phyloP scores from a whole-genome alignment of 2,797 vertebrate genomes.

The Gorsachius magnificus region DNA sequence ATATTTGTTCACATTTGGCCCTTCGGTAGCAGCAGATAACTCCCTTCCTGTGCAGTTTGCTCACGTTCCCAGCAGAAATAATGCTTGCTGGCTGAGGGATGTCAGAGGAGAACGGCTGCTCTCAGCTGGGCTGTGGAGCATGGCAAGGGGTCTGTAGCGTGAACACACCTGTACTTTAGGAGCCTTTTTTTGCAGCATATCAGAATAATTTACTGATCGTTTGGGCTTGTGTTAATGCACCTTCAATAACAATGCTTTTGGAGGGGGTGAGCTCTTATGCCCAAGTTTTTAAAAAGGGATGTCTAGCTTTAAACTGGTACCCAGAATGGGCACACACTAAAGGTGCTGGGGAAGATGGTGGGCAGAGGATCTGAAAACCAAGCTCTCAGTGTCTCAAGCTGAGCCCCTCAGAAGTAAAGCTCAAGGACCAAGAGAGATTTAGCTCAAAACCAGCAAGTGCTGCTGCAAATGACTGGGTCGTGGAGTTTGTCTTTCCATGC shows the following conservation, averaged over 20 bases:
- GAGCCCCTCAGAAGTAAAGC: neutral
- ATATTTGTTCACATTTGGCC: neutral
- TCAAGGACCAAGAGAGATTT: neutral
- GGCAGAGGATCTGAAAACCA: neutral
- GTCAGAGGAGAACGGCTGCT: neutral
- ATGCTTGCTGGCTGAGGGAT: neutral
- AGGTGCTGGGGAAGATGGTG: neutral
- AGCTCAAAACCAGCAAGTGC: neutral
- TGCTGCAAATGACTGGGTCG: neutral
- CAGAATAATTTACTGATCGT: neutral
- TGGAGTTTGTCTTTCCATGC: accelerated
- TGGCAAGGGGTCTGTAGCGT: neutral
- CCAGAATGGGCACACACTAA: accelerated
- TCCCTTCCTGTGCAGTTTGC: neutral
- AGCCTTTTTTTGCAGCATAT: accelerated
- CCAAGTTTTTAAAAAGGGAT: neutral
- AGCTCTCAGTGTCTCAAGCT: neutral
- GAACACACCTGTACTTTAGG: neutral
- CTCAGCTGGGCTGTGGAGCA: neutral
- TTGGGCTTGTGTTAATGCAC: accelerated
- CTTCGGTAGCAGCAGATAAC: neutral
- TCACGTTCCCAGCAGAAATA: neutral
- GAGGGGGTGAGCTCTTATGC: neutral
- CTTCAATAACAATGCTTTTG: neutral
- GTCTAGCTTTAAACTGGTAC: neutral